Conservation (phyloP, 2,797 vertebrate species). For the Urophycis tenuis region DNA sequence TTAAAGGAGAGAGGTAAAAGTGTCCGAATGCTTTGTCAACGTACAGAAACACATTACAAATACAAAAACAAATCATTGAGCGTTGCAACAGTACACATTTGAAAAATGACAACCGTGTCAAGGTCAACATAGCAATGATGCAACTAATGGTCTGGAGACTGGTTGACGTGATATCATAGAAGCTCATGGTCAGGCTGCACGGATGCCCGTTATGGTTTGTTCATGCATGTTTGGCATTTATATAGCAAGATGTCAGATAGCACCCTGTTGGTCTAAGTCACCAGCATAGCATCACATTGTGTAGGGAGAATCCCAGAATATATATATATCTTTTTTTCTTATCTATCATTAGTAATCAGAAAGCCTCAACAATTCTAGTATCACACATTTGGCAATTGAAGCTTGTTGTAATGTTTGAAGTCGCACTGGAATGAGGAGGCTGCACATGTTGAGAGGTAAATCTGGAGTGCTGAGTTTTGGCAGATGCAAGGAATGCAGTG, state of each 20-base stretch:
- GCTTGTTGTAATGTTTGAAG: neutral
- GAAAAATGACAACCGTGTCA: neutral
- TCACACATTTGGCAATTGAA: constrained; percentile 28
- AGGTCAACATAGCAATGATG: neutral
- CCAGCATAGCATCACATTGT: constrained; percentile 45
- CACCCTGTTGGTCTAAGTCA: constrained; percentile 52
- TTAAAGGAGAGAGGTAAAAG: constrained; percentile 3
- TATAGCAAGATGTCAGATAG: constrained; percentile 57
- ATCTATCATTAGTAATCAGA: constrained; percentile 29
- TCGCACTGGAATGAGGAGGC: constrained; percentile 35
- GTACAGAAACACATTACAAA: constrained; percentile 20
- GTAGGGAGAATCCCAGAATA: constrained; percentile 43
- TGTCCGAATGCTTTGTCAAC: neutral
- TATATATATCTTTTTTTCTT: constrained; percentile 10
- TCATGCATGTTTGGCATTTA: constrained; percentile 51
- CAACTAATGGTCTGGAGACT: neutral
- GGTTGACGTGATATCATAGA: constrained; percentile 22
- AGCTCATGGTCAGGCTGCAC: constrained; percentile 6
- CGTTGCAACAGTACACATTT: neutral
- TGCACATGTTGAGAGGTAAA: constrained; percentile 27
- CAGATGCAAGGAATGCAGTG: constrained; percentile 41
- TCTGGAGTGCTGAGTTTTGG: constrained; percentile 50
- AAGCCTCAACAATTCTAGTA: constrained; percentile 18
- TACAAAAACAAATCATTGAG: neutral
- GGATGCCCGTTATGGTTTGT: constrained; percentile 50